A percentile compares a stretch with the other conserved stretches of the same genome.
phyloP scores from a whole-genome alignment of 2,113 vertebrate species.

The Vicugna pacos region DNA sequence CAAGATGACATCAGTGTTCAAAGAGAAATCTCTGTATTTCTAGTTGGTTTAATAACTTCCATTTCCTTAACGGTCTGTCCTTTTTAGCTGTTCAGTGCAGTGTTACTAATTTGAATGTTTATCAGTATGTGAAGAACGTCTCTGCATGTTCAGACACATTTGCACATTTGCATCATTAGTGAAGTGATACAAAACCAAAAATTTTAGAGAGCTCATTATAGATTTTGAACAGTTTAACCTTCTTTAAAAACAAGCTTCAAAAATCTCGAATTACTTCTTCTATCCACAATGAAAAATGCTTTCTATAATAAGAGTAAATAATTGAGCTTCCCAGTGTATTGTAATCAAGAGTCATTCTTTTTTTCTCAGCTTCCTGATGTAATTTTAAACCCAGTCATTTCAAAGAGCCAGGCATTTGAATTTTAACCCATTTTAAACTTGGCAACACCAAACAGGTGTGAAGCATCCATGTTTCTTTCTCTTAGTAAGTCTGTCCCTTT shows the following conservation, averaged over 20 bases:
- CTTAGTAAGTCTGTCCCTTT: not conserved
- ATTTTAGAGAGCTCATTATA: not conserved
- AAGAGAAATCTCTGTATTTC: not conserved
- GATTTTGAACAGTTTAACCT: not conserved
- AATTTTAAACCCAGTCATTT: not conserved
- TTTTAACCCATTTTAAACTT: not conserved
- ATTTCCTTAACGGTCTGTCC: not conserved
- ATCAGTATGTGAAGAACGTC: not conserved
- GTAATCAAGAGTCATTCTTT: not conserved
- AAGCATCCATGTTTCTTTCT: not conserved
- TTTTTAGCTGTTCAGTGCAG: slow-evolving; percentile 11
- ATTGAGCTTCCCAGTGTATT: not conserved
- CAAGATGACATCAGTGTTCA: not conserved
- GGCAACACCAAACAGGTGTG: not conserved
- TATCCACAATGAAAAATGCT: not conserved
- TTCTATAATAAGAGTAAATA: not conserved
- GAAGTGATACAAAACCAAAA: not conserved
- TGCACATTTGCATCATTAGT: not conserved
- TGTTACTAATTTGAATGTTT: not conserved
- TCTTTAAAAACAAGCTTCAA: slow-evolving; percentile 38
- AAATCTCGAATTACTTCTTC: not conserved
- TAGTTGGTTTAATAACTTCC: slow-evolving; percentile 19
- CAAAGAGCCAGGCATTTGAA: not conserved
- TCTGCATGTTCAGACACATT: not conserved
- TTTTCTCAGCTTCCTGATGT: not conserved